Percentiles rank a stretch among this genome's conserved stretches.
phyloP scores from a whole-genome alignment of 1,140 invertebrate species.

The Drosophila sulfurigaster region DNA sequence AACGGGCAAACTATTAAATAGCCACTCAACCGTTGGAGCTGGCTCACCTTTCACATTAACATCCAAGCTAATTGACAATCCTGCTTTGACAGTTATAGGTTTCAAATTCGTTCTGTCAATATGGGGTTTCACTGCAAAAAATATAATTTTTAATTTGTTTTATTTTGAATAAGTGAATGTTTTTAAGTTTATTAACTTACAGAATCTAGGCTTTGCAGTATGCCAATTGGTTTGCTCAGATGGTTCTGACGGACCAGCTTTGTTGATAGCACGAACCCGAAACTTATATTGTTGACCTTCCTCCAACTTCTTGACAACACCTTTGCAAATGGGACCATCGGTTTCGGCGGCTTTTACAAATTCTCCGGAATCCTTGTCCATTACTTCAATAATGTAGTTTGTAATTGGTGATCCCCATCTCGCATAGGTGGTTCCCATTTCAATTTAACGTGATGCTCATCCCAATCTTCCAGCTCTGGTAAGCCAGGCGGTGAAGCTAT shows the following conservation, averaged over 20 bases:
- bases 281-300: slow-evolving; percentile 98
- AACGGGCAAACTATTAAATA: slow-evolving; percentile 92
- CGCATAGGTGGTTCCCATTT: slow-evolving; percentile 98
- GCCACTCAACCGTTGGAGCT: slow-evolving; percentile 95
- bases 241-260: slow-evolving; percentile 97
- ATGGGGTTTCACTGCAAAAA: slow-evolving; percentile 92
- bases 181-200: slow-evolving; percentile 87
- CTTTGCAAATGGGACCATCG: slow-evolving; percentile 91
- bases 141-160: slow-evolving; percentile 51
- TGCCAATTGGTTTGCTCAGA: slow-evolving; percentile 97
- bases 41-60: slow-evolving; percentile 98
- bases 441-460: slow-evolving; percentile 95
- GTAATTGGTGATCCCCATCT: slow-evolving; percentile 99
- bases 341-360: slow-evolving; percentile 91
- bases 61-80: slow-evolving; percentile 95
- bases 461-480: slow-evolving; percentile 97
- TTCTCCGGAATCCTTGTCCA: slow-evolving; percentile 87
- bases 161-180: neutral
- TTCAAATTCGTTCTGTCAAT: slow-evolving; percentile 97
- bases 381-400: slow-evolving; percentile 94
- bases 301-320: slow-evolving; percentile 94
- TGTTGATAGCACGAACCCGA: slow-evolving; percentile 96
- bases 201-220: slow-evolving; percentile 96
- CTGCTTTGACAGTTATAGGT: slow-evolving; percentile 94
- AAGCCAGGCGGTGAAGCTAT: slow-evolving; percentile 94